A percentile compares a stretch with the other conserved stretches of the same genome.
Conservation (phyloP, 2,888 invertebrate species). For the Chironomus riparius region DNA sequence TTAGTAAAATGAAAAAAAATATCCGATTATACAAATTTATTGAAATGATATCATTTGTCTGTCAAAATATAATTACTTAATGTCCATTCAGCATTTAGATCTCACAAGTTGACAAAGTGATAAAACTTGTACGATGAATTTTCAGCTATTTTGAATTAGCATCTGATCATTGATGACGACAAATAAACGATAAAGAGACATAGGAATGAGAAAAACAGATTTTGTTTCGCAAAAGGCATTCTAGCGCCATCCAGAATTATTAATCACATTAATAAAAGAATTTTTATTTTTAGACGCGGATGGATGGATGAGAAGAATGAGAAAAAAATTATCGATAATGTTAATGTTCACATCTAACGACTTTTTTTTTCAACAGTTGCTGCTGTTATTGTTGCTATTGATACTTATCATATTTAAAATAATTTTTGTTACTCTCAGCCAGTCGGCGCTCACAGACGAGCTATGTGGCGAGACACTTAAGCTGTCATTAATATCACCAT, state of each 20-base stretch:
- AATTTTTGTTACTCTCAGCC: not conserved
- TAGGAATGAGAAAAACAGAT: not conserved
- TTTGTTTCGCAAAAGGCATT: not conserved
- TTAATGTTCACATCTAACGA: not conserved
- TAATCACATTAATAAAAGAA: not conserved
- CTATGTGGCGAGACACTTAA: conserved; percentile 17
- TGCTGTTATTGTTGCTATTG: no score
- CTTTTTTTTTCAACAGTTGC: no score
- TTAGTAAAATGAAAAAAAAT: no score
- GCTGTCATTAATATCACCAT: conserved; percentile 18
- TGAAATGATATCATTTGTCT: no score
- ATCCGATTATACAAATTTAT: no score
- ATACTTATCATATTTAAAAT: not conserved
- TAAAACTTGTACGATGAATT: no score
- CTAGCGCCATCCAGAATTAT: not conserved
- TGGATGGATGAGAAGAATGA: not conserved
- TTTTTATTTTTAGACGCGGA: not conserved
- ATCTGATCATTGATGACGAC: no score
- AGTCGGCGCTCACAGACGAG: not conserved
- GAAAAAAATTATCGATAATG: not conserved
- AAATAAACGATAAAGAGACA: not conserved
- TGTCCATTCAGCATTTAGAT: no score
- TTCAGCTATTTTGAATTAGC: no score
- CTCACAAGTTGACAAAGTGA: no score
- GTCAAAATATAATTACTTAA: no score